Conservation (phyloP, 2,113 vertebrate species). For the Manacus vitellinus region DNA sequence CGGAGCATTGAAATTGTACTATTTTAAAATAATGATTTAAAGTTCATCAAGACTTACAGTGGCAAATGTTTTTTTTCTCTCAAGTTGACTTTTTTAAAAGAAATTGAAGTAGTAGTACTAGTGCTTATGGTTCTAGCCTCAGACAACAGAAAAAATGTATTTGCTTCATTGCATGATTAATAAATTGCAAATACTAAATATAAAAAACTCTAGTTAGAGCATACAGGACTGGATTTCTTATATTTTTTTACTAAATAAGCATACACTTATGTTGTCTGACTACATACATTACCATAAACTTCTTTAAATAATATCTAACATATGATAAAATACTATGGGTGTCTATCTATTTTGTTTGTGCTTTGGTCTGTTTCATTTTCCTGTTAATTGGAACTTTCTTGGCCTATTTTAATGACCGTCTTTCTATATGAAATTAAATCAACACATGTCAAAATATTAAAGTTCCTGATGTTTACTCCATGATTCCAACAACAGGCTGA, state of each 20-base stretch:
- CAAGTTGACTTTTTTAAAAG: not conserved
- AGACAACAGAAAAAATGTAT: not conserved
- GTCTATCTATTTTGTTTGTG: not conserved
- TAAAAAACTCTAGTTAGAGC: not conserved
- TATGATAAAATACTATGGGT: not conserved
- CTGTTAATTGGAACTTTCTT: not conserved
- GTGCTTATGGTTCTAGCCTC: not conserved
- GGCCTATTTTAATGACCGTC: not conserved
- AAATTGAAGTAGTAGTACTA: not conserved
- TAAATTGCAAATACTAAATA: not conserved
- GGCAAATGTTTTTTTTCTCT: not conserved
- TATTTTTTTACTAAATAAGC: not conserved
- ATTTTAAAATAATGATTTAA: not conserved
- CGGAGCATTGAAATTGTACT: rapidly evolving
- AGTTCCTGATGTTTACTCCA: not conserved
- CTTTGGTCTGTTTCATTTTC: not conserved
- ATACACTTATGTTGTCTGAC: not conserved
- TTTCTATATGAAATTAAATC: not conserved
- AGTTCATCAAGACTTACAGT: not conserved
- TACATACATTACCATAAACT: not conserved
- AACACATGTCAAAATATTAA: not conserved
- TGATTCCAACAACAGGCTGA: not conserved
- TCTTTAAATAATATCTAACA: not conserved
- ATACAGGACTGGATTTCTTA: not conserved
- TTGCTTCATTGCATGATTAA: not conserved